These are phyloP conservation scores for Cremastobaeus sp. DNA, from an alignment of 2,888 invertebrate genomes.

Conservation along the genomic window DNA sequence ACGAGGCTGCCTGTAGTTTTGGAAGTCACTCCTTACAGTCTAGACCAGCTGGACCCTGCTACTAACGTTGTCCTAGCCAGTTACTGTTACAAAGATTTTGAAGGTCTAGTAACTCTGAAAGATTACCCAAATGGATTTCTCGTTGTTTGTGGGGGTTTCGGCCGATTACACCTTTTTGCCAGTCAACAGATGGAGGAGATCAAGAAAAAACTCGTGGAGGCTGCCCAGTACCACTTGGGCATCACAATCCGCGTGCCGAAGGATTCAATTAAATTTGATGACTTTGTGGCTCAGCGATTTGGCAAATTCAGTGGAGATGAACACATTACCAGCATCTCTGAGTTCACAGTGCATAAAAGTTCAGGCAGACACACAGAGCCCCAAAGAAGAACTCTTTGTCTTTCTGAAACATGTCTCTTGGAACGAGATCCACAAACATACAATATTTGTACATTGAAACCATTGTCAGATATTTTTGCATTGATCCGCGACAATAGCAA, in stretches of 20 bases:
- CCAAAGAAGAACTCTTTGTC: constrained; percentile 92
- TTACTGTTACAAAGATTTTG: constrained; percentile 92
- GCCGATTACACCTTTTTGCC: constrained; percentile 93
- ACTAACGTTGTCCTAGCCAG: constrained; percentile 89
- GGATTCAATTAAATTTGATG: constrained; percentile 90
- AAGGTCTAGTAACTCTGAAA: constrained; percentile 87
- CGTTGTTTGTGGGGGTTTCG: constrained; percentile 93
- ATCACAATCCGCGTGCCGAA: constrained; percentile 90
- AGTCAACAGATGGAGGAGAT: constrained; percentile 91
- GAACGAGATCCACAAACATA: constrained; percentile 99
- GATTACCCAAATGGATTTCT: constrained; percentile 96
- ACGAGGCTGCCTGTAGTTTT: constrained; percentile 91
- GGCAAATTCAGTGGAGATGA: constrained; percentile 96
- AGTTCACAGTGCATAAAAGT: constrained; percentile 96
- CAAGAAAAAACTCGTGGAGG: constrained; percentile 90
- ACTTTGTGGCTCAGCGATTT: constrained; percentile 91
- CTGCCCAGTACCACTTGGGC: constrained; percentile 88
- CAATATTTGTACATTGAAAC: constrained; percentile 91
- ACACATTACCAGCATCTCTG: constrained; percentile 96
- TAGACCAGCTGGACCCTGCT: constrained; percentile 94
- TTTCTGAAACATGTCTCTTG: constrained; percentile 96
- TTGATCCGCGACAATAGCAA: constrained; percentile 93
- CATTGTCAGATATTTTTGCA: constrained; percentile 91
- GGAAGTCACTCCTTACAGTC: constrained; percentile 93
- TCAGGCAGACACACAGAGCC: constrained; percentile 90